Evolutionary conservation across 2,113 vertebrate species (phyloP).

Genomic region (Notarius lentiginosus): DNA sequence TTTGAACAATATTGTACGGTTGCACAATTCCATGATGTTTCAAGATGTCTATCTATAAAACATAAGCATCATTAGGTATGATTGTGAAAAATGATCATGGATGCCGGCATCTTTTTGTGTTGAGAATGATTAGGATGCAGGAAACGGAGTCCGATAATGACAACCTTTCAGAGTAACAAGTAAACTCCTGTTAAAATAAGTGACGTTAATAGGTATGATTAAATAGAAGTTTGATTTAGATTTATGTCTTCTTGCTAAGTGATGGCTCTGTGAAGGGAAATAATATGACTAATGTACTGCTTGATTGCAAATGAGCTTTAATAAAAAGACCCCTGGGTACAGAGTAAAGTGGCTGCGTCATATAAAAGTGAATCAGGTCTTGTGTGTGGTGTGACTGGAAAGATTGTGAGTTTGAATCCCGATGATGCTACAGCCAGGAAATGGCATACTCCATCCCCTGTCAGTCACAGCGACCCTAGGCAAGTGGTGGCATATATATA

Average conservation of each 20-base stretch:
- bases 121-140: background rate
- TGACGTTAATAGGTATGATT: background rate
- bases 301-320: background rate
- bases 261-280: too few relatives aligned
- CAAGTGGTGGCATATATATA: background rate
- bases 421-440: background rate
- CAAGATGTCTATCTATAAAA: background rate
- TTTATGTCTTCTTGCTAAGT: background rate
- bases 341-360: background rate
- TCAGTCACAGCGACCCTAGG: background rate
- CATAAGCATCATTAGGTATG: background rate
- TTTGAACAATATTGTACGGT: background rate
- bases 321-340: background rate
- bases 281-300: background rate
- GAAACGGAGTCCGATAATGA: background rate
- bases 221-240: background rate
- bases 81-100: background rate
- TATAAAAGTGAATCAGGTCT: background rate
- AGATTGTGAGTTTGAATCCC: background rate
- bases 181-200: background rate
- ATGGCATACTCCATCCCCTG: background rate
- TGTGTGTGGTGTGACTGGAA: background rate
- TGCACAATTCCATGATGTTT: background rate
- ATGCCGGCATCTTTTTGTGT: background rate
- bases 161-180: background rate